Conservation (phyloP, 2,797 vertebrate species). For the Lepus oiostolus region DNA sequence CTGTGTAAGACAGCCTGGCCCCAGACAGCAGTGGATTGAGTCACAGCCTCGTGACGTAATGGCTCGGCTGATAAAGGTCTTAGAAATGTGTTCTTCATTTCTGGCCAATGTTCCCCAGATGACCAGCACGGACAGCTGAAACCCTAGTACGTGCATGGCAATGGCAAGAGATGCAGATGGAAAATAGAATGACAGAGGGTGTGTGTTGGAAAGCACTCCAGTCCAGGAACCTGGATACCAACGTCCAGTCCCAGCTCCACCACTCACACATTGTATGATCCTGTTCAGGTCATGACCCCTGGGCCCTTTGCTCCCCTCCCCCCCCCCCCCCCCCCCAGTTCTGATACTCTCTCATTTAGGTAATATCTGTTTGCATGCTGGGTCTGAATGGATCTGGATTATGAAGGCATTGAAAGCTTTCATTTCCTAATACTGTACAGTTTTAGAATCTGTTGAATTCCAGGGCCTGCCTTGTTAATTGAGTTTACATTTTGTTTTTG, state of each 20-base stretch:
- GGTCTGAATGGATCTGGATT: constrained; percentile 46
- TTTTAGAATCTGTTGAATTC: constrained; percentile 57
- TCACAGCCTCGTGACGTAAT: neutral
- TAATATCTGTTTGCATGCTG: neutral
- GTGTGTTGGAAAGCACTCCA: constrained; percentile 43
- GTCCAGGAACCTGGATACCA: neutral
- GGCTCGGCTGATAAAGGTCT: neutral
- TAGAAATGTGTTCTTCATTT: constrained; percentile 43
- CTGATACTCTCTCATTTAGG: neutral
- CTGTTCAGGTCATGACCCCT: neutral
- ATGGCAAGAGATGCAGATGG: constrained; percentile 50
- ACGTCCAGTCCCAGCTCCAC: neutral
- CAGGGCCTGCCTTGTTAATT: constrained; percentile 45
- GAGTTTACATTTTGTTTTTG: constrained; percentile 64
- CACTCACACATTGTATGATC: neutral
- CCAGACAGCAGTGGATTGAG: neutral
- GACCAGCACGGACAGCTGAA: neutral
- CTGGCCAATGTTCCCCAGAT: neutral
- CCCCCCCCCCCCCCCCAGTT: neutral
- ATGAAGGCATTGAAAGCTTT: constrained; percentile 10
- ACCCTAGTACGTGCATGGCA: neutral
- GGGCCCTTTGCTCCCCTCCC: neutral
- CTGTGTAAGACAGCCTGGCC: neutral
- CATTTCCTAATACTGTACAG: neutral
- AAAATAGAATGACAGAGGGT: constrained; percentile 23